Conservation (phyloP, 2,888 invertebrate species). For the Xestia rhomboidea region DNA sequence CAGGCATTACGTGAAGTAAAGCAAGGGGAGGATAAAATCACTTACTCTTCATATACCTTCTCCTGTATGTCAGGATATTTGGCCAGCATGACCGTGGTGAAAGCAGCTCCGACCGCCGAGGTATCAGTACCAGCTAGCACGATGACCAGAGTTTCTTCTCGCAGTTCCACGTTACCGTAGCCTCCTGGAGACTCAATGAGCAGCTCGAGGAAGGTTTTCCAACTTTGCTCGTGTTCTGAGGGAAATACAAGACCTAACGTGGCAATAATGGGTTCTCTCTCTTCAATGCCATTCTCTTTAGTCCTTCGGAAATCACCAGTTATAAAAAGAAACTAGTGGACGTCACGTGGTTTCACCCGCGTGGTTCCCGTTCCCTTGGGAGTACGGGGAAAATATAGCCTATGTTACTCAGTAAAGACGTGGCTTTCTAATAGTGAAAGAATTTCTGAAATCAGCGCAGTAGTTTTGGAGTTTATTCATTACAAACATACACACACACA, state of each 20-base stretch:
- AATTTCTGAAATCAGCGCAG: no score
- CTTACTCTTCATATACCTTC: conserved; percentile 75
- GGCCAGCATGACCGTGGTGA: conserved; percentile 71
- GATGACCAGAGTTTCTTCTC: conserved; percentile 75
- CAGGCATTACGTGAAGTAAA: background rate
- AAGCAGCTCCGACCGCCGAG: conserved; percentile 72
- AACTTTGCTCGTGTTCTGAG: conserved; percentile 31
- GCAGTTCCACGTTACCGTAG: conserved; percentile 69
- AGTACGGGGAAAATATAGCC: no score
- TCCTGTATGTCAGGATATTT: conserved; percentile 73
- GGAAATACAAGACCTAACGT: background rate
- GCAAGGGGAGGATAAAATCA: background rate
- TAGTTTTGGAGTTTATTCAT: no score
- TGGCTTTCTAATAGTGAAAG: no score
- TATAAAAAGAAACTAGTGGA: no score
- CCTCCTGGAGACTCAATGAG: conserved; percentile 70
- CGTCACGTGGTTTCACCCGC: no score
- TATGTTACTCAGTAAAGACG: no score
- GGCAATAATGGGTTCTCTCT: background rate
- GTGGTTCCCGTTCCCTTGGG: no score
- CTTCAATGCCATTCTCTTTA: background rate
- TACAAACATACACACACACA: no score
- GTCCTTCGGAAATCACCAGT: background rate
- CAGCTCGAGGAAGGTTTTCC: conserved; percentile 72
- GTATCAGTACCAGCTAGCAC: conserved; percentile 78